Evolutionary conservation across 2,113 vertebrate species (phyloP).

Genomic region (Carollia perspicillata): DNA sequence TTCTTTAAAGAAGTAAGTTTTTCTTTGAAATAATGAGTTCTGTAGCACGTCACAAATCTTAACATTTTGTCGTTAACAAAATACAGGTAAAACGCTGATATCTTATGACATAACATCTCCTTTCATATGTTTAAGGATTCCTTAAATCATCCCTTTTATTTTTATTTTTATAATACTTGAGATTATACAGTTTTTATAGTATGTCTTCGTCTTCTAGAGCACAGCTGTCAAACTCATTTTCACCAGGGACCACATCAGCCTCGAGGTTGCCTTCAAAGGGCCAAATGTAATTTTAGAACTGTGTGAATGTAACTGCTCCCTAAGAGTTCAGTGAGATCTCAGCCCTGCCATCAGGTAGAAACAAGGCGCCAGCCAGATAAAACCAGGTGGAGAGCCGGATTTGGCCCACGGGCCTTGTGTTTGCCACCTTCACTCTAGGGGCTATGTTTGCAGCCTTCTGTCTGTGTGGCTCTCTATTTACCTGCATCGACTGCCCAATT

Average conservation of each 20-base stretch:
- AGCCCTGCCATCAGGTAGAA: too few relatives aligned
- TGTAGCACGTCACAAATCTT: not conserved
- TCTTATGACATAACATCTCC: not conserved
- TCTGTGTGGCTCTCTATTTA: not conserved
- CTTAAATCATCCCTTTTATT: not conserved
- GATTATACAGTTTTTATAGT: not conserved
- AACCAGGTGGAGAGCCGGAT: too few relatives aligned
- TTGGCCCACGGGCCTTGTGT: fast-evolving
- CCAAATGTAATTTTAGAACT: too few relatives aligned
- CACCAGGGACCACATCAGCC: too few relatives aligned
- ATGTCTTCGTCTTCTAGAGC: not conserved
- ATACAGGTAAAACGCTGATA: not conserved
- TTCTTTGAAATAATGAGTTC: not conserved
- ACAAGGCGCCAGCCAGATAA: too few relatives aligned
- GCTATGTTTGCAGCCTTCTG: not conserved
- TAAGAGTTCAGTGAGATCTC: too few relatives aligned
- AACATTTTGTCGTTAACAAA: not conserved
- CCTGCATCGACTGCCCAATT: not conserved
- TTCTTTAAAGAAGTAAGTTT: not conserved
- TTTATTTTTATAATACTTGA: not conserved
- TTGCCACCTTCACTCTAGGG: not conserved
- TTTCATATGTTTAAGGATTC: not conserved
- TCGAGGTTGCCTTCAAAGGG: too few relatives aligned
- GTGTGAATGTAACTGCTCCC: too few relatives aligned
- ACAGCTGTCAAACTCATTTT: too few relatives aligned